Evolutionary conservation across 2,113 vertebrate genomes (phyloP).

Genomic region (Cephalopterus ornatus): DNA sequence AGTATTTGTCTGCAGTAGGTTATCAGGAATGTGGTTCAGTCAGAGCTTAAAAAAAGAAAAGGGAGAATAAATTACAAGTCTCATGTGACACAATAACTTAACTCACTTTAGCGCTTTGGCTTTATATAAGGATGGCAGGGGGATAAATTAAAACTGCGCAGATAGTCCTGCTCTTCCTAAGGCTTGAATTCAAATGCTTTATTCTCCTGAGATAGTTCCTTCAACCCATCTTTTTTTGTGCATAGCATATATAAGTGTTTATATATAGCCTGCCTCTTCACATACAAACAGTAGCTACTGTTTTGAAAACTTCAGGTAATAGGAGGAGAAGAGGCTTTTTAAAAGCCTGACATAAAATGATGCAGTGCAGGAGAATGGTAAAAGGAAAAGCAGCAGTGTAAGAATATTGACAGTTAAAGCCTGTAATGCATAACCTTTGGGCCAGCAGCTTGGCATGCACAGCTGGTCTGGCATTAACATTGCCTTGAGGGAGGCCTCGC

Average conservation of each 20-base stretch:
- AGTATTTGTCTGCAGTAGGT: background rate
- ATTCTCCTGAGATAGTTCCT: background rate
- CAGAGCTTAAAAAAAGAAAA: background rate
- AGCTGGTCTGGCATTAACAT: background rate
- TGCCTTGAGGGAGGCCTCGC: background rate
- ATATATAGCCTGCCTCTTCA: background rate
- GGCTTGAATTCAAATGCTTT: background rate
- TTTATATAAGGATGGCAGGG: background rate
- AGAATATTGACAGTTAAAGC: background rate
- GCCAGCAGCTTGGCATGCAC: background rate
- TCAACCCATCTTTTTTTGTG: background rate
- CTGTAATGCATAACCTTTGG: background rate
- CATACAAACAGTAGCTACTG: background rate
- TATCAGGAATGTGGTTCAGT: background rate
- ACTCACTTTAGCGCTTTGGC: background rate
- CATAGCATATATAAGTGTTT: background rate
- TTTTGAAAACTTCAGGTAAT: background rate
- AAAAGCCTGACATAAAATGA: background rate
- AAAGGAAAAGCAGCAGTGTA: background rate
- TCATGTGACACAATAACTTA: background rate
- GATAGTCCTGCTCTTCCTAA: background rate
- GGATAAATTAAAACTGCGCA: background rate
- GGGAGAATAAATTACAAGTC: background rate
- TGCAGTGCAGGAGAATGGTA: background rate
- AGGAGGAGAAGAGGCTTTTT: background rate